Evolutionary conservation across 2,113 vertebrate species (phyloP).

Genomic region (Bufo bufo): DNA sequence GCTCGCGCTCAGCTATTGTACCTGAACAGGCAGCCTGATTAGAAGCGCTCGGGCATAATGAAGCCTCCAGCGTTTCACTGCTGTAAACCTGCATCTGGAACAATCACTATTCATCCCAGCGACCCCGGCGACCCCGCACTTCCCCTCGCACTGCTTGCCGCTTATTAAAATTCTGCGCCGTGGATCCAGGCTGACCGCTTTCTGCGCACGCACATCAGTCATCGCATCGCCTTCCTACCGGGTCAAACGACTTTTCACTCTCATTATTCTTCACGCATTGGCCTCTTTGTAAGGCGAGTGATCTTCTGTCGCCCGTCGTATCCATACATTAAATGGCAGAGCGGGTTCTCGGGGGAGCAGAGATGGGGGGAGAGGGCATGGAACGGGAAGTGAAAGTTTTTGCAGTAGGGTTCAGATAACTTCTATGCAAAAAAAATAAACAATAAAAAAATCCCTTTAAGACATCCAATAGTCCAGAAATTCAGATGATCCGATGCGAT

Average conservation of each 20-base stretch:
- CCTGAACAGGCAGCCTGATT: conserved; percentile 1
- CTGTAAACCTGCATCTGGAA: conserved; percentile 26
- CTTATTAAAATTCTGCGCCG: conserved; percentile 32
- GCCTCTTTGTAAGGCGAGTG: not conserved
- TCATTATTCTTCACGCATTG: not conserved
- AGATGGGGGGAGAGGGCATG: not conserved
- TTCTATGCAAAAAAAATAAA: not conserved
- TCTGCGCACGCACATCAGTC: not conserved
- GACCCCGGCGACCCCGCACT: not conserved
- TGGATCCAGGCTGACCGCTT: not conserved
- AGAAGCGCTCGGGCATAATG: not conserved
- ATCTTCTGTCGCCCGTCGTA: not conserved
- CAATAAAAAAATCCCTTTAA: not conserved
- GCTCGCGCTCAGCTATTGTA: not conserved
- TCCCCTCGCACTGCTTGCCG: conserved; percentile 14
- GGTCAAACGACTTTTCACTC: conserved; percentile 21
- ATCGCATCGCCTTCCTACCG: not conserved
- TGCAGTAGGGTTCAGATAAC: not conserved
- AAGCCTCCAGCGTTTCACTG: not conserved
- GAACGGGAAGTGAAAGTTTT: not conserved
- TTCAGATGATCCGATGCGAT: not conserved
- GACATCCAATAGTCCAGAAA: not conserved
- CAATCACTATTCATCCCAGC: conserved; percentile 11
- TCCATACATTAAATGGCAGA: not conserved
- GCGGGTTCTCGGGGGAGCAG: not conserved